phyloP scores from a whole-genome alignment of 1,140 invertebrate species.

The Amphibalanus amphitrite region DNA sequence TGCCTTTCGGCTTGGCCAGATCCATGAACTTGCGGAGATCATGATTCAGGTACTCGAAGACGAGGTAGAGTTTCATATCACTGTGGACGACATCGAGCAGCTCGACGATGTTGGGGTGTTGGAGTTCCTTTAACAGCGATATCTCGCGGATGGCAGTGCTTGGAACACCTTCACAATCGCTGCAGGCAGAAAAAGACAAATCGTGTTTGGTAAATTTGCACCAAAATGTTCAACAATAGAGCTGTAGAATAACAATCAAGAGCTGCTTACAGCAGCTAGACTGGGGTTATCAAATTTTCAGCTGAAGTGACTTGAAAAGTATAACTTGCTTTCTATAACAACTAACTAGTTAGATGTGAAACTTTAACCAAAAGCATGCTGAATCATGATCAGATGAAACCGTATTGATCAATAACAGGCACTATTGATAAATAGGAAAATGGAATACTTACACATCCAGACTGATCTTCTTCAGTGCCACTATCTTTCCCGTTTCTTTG shows the following conservation, averaged over 20 bases:
- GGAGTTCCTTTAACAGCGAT: constrained; percentile 68
- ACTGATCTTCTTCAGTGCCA: constrained; percentile 90
- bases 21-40: constrained; percentile 3
- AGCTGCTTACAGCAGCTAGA: too few relatives aligned
- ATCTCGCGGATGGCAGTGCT: constrained; percentile 90
- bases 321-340: too few relatives aligned
- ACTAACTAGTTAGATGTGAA: too few relatives aligned
- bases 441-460: constrained; percentile 70
- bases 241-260: too few relatives aligned
- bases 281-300: too few relatives aligned
- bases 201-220: too few relatives aligned
- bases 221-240: too few relatives aligned
- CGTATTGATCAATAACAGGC: not conserved
- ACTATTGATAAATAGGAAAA: constrained; percentile 9
- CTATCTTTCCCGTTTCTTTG: constrained; percentile 57
- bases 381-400: too few relatives aligned
- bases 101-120: constrained; percentile 75
- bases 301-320: too few relatives aligned
- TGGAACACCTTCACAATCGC: constrained; percentile 83
- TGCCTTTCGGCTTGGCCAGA: constrained; percentile 7
- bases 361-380: too few relatives aligned
- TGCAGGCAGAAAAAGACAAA: constrained; percentile 24
- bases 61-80: constrained; percentile 63
- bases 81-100: constrained; percentile 67
- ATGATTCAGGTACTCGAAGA: constrained; percentile 81